Conservation (phyloP, 2,113 vertebrate species). For the Leuciscus idus region DNA sequence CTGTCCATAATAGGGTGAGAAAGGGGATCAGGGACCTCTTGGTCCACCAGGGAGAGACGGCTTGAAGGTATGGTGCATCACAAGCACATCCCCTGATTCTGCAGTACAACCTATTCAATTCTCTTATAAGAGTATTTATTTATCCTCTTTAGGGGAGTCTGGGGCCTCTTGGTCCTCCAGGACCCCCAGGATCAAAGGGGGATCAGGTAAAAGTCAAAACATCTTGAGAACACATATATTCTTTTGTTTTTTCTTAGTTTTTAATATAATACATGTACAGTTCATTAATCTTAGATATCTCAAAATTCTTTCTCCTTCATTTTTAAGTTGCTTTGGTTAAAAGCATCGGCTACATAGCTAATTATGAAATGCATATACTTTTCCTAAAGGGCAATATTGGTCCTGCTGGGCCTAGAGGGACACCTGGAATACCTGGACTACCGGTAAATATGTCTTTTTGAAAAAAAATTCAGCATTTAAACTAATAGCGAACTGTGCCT, state of each 20-base stretch:
- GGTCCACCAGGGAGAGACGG: slow-evolving; percentile 79
- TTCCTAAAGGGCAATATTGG: slow-evolving; percentile 78
- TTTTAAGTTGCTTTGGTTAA: not conserved
- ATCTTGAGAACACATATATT: not conserved
- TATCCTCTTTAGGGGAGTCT: slow-evolving; percentile 75
- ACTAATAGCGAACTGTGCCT: slow-evolving; percentile 6
- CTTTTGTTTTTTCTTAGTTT: not conserved
- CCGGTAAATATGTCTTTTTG: slow-evolving; percentile 72
- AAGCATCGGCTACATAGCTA: not conserved
- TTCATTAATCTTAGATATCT: not conserved
- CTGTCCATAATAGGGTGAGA: slow-evolving; percentile 76
- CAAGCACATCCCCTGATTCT: not conserved
- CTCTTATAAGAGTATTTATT: slow-evolving; percentile 35
- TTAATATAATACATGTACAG: not conserved
- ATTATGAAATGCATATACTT: not conserved
- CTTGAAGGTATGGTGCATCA: slow-evolving; percentile 73
- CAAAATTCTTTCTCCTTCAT: not conserved
- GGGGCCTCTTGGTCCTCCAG: slow-evolving; percentile 73
- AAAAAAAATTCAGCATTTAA: not conserved
- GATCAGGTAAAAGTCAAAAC: slow-evolving; percentile 74
- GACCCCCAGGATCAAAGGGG: slow-evolving; percentile 77
- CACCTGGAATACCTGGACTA: slow-evolving; percentile 75
- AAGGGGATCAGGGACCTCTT: slow-evolving; percentile 76
- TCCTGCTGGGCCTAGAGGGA: slow-evolving; percentile 69
- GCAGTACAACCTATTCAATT: not conserved